Base-by-base conservation (phyloP, 2,797 vertebrate genomes). In the Rhabdophis nuchalis region DNA sequence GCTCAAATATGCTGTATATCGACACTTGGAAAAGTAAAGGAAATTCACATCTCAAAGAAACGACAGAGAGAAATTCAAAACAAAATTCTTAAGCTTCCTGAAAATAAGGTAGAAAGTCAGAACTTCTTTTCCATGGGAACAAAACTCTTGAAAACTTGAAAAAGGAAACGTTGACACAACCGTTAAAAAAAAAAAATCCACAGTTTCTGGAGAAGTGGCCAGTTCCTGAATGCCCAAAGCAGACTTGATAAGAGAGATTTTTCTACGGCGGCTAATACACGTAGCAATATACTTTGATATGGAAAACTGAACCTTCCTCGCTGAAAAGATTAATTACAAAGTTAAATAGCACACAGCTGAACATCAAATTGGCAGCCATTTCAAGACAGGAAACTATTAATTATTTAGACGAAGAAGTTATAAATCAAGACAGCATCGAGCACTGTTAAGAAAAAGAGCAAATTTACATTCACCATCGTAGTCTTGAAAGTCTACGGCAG, bases 371-470 rank as follows among this genome's bases (percentile, higher is more conserved):
- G 53, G 64, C 91, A 92, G 93, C 86, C 91, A 29, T 86, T 53
- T 90, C 91, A n/a, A 95, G 58, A 92, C 91, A 90, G 89, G 86
- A 89, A 95, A 92, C 9, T 93, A 89, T 89, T 91, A 85, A 91
- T 93, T 93, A 92, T 93, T 96, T 94, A 93, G 87, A 52, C 4
- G 88, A 0, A 91, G 56, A 94, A 96, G 92, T 93, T 27, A 4
- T 95, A 90, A 94, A 96, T 29, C 13, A 95, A 93, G 89, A 90
- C 95, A 91, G 36, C 90, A 90, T 82, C 0, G 0, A 89, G 54
- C 85, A 89, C 36, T 25, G 87, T 94, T 91, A 90, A 58, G 53
- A 18, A 88, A 94, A 90, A 82, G 91, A 41, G 0, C 9, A 0
- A 29, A 16, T 60, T 72, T 87, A 3, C 61, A 91, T 90, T 56